Evolutionary conservation across 2,113 vertebrate species (phyloP), one percentile per base, ranked within the genome.

Genomic region (Epinephelus fuscoguttatus): DNA sequence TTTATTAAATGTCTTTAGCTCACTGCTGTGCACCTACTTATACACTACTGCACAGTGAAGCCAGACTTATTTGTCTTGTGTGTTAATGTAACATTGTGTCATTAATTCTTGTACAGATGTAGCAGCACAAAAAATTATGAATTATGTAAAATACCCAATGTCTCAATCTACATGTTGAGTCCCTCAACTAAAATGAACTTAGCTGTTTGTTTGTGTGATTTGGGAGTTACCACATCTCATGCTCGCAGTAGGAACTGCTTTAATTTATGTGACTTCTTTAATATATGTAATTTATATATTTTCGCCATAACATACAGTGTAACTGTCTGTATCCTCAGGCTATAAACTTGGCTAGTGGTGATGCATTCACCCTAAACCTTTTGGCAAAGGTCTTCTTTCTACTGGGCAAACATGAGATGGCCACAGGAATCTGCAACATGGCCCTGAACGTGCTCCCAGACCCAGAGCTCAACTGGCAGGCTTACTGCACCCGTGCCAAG

Each of bases 391-490:
- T 95, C 76, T 96, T 96, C 90, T 94, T 91, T 52, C 91, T 94
- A 78, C 90, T 96, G 53, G 96, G 95, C 42, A 97, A 97, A 91
- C 93, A 96, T 61, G 95, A 97, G 30, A 95, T 96, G 95, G 94
- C 96, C 53, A 96, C 90, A 63, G 96, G 96, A 50, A 95, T 96
- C 80, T 95, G 96, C 86, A 96, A 94, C 57, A 96, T 96, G 96
- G 95, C 96, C 4, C 90, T 96, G 15, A 95, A 94, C 25, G 84
- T 94, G 27, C 94, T 96, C 21, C 86, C 84, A 60, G 96, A 97
- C 23, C 94, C 93, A 0, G 94, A 96, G 79, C 92, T 97, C 79
- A 97, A 94, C 92, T 96, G 96, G 96, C 96, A 97, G 93, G 95
- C 94, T 0, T 96, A 96, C 93, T 95, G 95, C 88, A 97, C 95